Evolutionary conservation across 2,888 invertebrate genomes (phyloP).

Genomic region (Chironomus riparius): DNA sequence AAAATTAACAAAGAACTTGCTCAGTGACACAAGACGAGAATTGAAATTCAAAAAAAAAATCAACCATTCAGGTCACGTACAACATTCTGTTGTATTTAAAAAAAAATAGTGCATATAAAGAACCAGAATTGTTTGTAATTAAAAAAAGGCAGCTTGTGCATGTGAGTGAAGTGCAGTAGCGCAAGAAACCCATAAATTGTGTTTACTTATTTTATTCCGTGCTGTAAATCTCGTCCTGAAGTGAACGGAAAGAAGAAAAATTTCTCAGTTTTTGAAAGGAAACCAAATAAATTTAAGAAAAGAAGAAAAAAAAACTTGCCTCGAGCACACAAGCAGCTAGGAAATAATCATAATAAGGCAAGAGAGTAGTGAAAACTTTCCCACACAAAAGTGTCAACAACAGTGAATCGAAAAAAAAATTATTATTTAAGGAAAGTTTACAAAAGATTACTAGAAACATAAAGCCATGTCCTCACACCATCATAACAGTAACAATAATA

Average conservation of each 20-base stretch:
- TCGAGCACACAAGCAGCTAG: no score
- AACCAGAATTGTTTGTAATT: neutral
- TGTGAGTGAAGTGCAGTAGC: no score
- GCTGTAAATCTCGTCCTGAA: no score
- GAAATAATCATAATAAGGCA: no score
- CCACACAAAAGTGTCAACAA: neutral
- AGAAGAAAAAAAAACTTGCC: no score
- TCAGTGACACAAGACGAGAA: neutral
- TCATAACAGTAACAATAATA: neutral
- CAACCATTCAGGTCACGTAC: slow-evolving; percentile 14
- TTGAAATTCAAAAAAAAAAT: neutral
- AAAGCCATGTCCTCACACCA: slow-evolving; percentile 8
- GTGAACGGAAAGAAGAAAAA: neutral
- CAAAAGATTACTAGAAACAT: no score
- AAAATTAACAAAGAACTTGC: neutral
- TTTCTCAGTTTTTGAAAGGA: no score
- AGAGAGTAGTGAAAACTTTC: neutral
- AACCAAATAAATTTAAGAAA: no score
- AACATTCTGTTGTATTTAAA: slow-evolving; percentile 1
- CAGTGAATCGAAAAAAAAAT: neutral
- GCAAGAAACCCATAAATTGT: slow-evolving; percentile 9
- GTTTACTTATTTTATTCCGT: neutral
- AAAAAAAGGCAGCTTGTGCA: neutral
- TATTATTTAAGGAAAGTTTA: neutral
- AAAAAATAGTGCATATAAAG: neutral